phyloP scores from a whole-genome alignment of 2,113 vertebrate species.

The Thomomys bottae region DNA sequence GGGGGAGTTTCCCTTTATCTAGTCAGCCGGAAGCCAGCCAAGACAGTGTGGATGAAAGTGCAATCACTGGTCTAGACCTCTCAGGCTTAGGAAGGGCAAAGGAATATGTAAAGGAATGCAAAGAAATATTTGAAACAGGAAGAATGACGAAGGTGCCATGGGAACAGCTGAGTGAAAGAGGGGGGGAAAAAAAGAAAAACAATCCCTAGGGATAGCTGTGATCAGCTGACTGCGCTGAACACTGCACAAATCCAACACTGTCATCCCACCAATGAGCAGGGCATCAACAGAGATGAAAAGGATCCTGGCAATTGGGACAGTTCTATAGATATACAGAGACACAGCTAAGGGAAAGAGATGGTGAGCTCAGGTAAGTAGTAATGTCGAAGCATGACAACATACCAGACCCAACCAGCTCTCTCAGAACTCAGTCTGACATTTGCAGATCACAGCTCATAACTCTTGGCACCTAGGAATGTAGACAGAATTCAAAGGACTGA shows the following conservation, averaged over 20 bases:
- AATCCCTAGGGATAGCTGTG: neutral
- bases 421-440: neutral
- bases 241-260: neutral
- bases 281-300: neutral
- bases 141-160: constrained; percentile 43
- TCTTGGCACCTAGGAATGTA: neutral
- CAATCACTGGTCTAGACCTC: constrained; percentile 61
- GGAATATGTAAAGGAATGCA: constrained; percentile 67
- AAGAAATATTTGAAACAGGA: constrained; percentile 25
- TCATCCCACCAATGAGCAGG: neutral
- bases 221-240: constrained; percentile 13
- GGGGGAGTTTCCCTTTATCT: constrained; percentile 70
- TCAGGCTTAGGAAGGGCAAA: constrained; percentile 57
- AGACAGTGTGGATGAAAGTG: constrained; percentile 68
- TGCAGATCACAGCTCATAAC: neutral
- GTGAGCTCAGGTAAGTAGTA: neutral
- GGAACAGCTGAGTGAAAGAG: constrained; percentile 37
- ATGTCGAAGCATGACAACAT: too few relatives aligned
- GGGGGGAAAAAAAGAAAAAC: constrained; percentile 22
- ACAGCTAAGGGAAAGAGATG: neutral
- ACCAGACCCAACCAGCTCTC: neutral
- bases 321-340: neutral
- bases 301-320: neutral
- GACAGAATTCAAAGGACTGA: neutral
- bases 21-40: constrained; percentile 76